A percentile compares a stretch with the other conserved stretches of the same genome.
phyloP scores from a whole-genome alignment of 2,888 invertebrate genomes.

The Pegoplata infirma region DNA sequence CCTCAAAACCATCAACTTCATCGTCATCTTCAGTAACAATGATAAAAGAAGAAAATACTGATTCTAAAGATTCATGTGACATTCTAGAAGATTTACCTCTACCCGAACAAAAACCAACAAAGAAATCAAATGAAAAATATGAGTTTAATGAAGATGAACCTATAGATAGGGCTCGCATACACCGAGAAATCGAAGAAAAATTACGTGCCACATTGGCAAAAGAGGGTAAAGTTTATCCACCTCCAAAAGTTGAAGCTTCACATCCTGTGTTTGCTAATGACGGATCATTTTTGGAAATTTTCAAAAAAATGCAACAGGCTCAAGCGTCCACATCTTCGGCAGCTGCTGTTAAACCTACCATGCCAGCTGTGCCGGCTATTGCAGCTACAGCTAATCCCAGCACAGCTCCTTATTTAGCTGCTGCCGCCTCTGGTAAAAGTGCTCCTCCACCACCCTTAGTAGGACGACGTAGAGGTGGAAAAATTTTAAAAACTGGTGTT shows the following conservation, averaged over 20 bases:
- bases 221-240: conserved; percentile 78
- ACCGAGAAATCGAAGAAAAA: conserved; percentile 77
- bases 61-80: background rate
- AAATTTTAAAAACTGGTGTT: conserved; percentile 92
- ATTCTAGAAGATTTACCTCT: conserved; percentile 59
- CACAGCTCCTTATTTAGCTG: conserved; percentile 70
- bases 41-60: background rate
- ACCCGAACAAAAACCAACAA: conserved; percentile 51
- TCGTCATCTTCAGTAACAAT: conserved; percentile 13
- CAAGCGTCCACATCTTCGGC: conserved; percentile 66
- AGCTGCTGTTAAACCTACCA: conserved; percentile 23
- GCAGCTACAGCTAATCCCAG: conserved; percentile 65
- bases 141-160: conserved; percentile 74
- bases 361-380: conserved; percentile 59
- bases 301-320: conserved; percentile 87
- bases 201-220: conserved; percentile 75
- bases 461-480: conserved; percentile 91
- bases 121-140: conserved; percentile 66
- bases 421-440: conserved; percentile 69
- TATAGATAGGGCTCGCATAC: conserved; percentile 76
- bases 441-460: conserved; percentile 81
- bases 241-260: conserved; percentile 82
- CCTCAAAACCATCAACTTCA: conserved; percentile 49
- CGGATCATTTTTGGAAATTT: conserved; percentile 93
- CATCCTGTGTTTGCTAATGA: conserved; percentile 83